Percentiles rank a stretch among this genome's conserved stretches.
Evolutionary conservation across 2,888 invertebrate species (phyloP).

Genomic region (Papilio protenor): DNA sequence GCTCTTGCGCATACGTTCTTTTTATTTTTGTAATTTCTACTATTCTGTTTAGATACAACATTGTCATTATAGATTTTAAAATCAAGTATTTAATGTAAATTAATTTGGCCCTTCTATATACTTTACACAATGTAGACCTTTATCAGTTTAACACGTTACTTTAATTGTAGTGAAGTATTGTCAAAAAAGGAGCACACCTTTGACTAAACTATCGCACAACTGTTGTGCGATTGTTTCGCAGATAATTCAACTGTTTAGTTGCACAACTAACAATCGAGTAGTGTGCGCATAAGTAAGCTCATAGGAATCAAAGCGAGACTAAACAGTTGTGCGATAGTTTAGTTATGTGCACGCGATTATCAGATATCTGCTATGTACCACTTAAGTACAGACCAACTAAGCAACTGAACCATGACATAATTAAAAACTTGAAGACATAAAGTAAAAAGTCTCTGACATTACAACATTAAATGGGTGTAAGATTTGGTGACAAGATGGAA

Average conservation of each 20-base stretch:
- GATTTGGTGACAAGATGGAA: conserved; percentile 63
- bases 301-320: neutral
- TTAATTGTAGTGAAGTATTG: neutral
- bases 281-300: no score
- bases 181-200: neutral
- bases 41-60: neutral
- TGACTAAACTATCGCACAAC: no score
- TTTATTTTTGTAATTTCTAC: conserved; percentile 3
- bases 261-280: no score
- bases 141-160: neutral
- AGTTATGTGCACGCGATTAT: neutral
- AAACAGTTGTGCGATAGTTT: neutral
- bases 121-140: neutral
- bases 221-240: no score
- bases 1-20: conserved; percentile 17
- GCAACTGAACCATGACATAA: neutral
- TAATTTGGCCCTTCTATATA: neutral
- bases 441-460: conserved; percentile 39
- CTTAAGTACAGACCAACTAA: neutral
- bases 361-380: neutral
- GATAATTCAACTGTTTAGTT: no score
- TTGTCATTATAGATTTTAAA: neutral
- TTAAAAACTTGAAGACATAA: neutral
- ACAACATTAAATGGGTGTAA: conserved; percentile 54
- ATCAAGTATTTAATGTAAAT: no score